phyloP scores from a whole-genome alignment of 1,140 invertebrate genomes.

The Andrena cerasifolii region DNA sequence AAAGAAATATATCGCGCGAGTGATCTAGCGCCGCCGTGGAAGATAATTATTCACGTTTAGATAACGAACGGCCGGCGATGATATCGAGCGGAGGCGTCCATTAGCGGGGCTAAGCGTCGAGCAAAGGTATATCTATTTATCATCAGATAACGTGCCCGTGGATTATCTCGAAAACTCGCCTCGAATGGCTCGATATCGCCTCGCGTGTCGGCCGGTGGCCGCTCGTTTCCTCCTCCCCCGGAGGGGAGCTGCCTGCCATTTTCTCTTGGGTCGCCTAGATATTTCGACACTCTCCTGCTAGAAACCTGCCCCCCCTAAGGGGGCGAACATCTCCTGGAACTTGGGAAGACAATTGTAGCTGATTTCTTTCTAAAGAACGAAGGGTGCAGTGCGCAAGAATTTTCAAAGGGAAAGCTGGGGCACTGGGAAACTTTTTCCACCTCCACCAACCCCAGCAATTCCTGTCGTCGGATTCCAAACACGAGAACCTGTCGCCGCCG shows the following conservation, averaged over 20 bases:
- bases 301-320: too few species aligned
- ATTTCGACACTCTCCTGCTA: too few species aligned
- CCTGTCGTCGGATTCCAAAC: conserved; percentile 43
- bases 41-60: conserved; percentile 79
- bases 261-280: not conserved
- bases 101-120: conserved; percentile 70
- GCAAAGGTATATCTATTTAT: conserved; percentile 75
- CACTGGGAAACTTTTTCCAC: not conserved
- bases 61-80: conserved; percentile 77
- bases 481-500: conserved; percentile 60
- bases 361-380: too few species aligned
- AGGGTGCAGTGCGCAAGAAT: too few species aligned
- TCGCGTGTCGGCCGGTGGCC: conserved; percentile 68
- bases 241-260: conserved; percentile 8
- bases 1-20: conserved; percentile 10
- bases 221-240: conserved; percentile 16
- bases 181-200: conserved; percentile 71
- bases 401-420: not conserved
- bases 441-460: not conserved
- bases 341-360: too few species aligned
- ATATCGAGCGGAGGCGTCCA: conserved; percentile 75
- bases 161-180: conserved; percentile 72
- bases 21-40: conserved; percentile 65
- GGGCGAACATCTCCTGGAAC: too few species aligned
- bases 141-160: conserved; percentile 70